These are phyloP conservation scores for Ceyx cyanopectus DNA, from an alignment of 2,113 vertebrate species.

Conservation along the genomic window DNA sequence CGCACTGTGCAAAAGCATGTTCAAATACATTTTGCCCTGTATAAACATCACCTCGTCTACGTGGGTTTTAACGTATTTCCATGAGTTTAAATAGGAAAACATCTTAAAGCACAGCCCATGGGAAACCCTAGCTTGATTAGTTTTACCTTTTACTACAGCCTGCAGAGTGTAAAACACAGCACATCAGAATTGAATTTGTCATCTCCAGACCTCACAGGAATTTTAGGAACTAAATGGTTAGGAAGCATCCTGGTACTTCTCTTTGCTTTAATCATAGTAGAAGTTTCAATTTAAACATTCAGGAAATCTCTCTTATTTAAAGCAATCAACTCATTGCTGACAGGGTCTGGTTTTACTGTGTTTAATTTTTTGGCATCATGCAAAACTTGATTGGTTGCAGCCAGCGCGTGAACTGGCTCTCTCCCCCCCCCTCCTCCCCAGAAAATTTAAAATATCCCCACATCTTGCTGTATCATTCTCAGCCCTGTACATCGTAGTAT, in stretches of 20 bases:
- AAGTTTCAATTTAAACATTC: constrained; percentile 87
- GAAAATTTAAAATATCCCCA: constrained; percentile 53
- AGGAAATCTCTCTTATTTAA: constrained; percentile 90
- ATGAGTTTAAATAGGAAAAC: constrained; percentile 82
- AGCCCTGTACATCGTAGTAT: neutral
- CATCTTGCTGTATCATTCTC: constrained; percentile 36
- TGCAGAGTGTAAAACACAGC: constrained; percentile 86
- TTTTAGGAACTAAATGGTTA: constrained; percentile 86
- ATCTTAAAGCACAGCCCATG: constrained; percentile 78
- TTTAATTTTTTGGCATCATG: constrained; percentile 85
- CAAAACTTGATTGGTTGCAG: constrained; percentile 82
- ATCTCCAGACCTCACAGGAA: constrained; percentile 87
- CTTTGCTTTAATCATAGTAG: constrained; percentile 87
- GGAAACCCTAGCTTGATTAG: constrained; percentile 87
- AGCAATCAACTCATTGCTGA: constrained; percentile 84
- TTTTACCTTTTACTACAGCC: constrained; percentile 83
- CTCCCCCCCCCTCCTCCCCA: neutral
- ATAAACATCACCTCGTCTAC: constrained; percentile 77
- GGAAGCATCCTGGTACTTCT: constrained; percentile 84
- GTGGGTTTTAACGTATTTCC: constrained; percentile 82
- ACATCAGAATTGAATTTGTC: constrained; percentile 91
- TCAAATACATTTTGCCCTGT: constrained; percentile 72
- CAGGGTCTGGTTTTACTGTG: constrained; percentile 80
- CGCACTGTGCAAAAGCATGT: constrained; percentile 70
- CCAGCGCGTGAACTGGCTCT: constrained; percentile 64